phyloP scores from a whole-genome alignment of 2,113 vertebrate species.

The Ranitomeya variabilis region DNA sequence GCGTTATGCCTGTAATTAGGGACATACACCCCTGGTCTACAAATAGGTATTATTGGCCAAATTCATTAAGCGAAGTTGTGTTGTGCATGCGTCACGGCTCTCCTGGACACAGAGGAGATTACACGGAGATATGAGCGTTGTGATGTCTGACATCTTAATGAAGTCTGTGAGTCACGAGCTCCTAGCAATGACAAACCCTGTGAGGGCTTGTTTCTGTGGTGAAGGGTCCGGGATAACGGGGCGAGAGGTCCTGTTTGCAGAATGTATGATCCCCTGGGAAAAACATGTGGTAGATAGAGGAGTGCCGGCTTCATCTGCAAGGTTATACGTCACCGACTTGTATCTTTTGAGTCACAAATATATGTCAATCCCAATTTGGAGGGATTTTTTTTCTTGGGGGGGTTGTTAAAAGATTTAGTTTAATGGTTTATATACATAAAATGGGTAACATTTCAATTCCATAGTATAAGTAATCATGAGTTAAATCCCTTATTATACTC shows the following conservation, averaged over 20 bases:
- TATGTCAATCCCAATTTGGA: too few relatives aligned
- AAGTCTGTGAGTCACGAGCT: slow-evolving; percentile 41
- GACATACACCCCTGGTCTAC: not conserved
- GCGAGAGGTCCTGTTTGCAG: slow-evolving; percentile 8
- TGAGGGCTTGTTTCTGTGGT: slow-evolving; percentile 12
- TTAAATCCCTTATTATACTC: too few relatives aligned
- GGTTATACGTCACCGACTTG: not conserved
- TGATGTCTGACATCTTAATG: slow-evolving; percentile 29
- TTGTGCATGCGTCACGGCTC: slow-evolving; percentile 32
- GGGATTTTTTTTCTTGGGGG: too few relatives aligned
- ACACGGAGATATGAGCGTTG: slow-evolving; percentile 11
- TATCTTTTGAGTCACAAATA: too few relatives aligned
- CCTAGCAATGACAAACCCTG: slow-evolving; percentile 20
- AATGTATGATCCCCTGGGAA: not conserved
- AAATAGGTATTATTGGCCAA: slow-evolving; percentile 39
- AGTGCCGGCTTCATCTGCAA: not conserved
- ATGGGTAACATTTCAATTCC: too few relatives aligned
- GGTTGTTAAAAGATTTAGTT: too few relatives aligned
- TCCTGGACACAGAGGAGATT: slow-evolving; percentile 20
- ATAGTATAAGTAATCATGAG: too few relatives aligned
- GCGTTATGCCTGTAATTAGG: not conserved
- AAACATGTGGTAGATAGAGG: not conserved
- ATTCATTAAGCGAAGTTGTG: not conserved
- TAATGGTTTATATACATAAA: too few relatives aligned
- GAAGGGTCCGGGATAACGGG: slow-evolving; percentile 31